phyloP scores from a whole-genome alignment of 1,140 invertebrate genomes.

The Lasioglossum baleicum region DNA sequence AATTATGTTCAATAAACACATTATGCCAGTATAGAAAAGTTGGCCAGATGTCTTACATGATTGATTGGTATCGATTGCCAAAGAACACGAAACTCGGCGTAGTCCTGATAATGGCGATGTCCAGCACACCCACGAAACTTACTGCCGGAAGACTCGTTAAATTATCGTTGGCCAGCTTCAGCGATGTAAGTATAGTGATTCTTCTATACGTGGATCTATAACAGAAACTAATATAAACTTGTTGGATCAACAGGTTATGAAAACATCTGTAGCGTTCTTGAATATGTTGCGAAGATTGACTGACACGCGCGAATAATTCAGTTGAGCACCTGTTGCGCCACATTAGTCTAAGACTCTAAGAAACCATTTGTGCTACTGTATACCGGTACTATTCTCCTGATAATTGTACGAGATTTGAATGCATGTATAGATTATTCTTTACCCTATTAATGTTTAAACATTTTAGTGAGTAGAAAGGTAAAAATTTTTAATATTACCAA shows the following conservation, averaged over 20 bases:
- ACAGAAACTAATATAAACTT: neutral
- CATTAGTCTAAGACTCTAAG: too few species aligned
- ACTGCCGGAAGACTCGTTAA: conserved; percentile 60
- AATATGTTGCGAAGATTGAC: conserved; percentile 29
- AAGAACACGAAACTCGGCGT: conserved; percentile 43
- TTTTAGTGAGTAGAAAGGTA: too few species aligned
- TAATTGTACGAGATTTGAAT: too few species aligned
- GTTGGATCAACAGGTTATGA: conserved; percentile 37
- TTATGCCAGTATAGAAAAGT: conserved; percentile 51
- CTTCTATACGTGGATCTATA: neutral
- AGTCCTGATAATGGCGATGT: conserved; percentile 61
- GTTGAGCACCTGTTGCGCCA: too few species aligned
- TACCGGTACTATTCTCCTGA: too few species aligned
- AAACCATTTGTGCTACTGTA: too few species aligned
- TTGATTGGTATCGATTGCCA: conserved; percentile 58
- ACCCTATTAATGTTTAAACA: too few species aligned
- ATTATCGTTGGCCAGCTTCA: conserved; percentile 58
- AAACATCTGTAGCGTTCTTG: conserved; percentile 43
- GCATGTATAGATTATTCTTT: too few species aligned
- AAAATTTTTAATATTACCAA: too few species aligned
- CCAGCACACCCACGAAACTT: conserved; percentile 53
- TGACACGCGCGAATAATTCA: too few species aligned
- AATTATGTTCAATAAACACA: neutral
- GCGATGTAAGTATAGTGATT: conserved; percentile 51
- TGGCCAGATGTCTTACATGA: conserved; percentile 54